phyloP scores from a whole-genome alignment of 2,888 invertebrate species.

The Odontothrips loti region DNA sequence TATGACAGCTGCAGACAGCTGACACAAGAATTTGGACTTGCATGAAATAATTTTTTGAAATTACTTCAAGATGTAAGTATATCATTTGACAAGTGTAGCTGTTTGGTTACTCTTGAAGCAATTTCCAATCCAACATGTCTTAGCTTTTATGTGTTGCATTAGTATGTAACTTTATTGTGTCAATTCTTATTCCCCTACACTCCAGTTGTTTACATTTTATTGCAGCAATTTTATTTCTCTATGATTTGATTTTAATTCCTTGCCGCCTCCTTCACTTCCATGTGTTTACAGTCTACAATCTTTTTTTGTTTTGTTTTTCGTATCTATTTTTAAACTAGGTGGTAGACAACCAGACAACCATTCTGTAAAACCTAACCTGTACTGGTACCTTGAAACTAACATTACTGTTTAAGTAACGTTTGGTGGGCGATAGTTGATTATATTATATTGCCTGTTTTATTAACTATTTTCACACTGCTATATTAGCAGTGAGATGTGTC shows the following conservation, averaged over 20 bases:
- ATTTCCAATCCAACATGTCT: background rate
- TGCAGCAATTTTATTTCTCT: background rate
- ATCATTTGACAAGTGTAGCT: background rate
- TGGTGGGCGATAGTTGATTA: no score
- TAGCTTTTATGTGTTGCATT: background rate
- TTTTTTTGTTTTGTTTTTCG: background rate
- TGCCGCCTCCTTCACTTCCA: background rate
- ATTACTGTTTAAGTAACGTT: no score
- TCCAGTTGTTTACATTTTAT: background rate
- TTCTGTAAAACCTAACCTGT: background rate
- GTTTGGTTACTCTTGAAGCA: background rate
- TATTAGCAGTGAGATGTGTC: background rate
- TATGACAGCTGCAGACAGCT: background rate
- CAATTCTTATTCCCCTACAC: background rate
- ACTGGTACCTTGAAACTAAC: background rate
- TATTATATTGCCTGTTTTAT: no score
- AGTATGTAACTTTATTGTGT: background rate
- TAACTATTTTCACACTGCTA: no score
- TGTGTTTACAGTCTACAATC: background rate
- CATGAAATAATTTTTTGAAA: background rate
- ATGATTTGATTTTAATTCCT: background rate
- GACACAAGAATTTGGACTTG: background rate
- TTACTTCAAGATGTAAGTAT: background rate
- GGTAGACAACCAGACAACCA: background rate
- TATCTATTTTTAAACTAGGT: no score